A percentile compares a stretch with the other conserved stretches of the same genome.
These are phyloP conservation scores for Sylvia atricapilla DNA, from an alignment of 2,113 vertebrate species.

Conservation along the genomic window DNA sequence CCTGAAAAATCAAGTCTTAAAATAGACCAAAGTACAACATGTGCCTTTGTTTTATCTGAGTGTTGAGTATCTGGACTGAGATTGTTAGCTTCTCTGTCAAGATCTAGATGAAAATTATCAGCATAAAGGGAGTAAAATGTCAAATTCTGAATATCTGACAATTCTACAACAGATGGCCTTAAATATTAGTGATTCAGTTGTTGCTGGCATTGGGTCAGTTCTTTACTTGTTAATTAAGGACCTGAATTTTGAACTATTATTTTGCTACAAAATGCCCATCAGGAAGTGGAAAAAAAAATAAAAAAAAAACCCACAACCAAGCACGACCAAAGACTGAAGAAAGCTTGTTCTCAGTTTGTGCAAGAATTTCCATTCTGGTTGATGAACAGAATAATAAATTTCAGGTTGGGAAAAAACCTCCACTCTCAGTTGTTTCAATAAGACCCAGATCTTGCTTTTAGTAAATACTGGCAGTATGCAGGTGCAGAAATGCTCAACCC, in stretches of 20 bases:
- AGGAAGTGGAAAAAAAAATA: rapidly evolving
- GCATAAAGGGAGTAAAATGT: conserved; percentile 30
- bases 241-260: conserved; percentile 45
- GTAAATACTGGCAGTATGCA: neutral
- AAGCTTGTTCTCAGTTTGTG: neutral
- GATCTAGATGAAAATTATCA: conserved; percentile 4
- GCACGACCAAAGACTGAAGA: neutral
- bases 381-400: neutral
- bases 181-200: conserved; percentile 49
- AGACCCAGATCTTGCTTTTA: neutral
- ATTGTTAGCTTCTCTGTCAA: neutral
- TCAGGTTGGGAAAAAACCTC: neutral
- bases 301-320: no score
- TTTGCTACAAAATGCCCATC: neutral
- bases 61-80: neutral
- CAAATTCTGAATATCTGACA: conserved; percentile 25
- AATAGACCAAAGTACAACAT: conserved; percentile 4
- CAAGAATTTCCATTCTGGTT: neutral
- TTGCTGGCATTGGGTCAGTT: conserved; percentile 45
- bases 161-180: conserved; percentile 48
- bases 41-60: neutral
- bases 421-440: neutral
- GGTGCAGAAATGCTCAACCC: neutral
- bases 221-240: conserved; percentile 39
- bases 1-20: conserved; percentile 13